Conservation (phyloP, 2,797 vertebrate genomes). For the Microctenopoma steveboyesi region DNA sequence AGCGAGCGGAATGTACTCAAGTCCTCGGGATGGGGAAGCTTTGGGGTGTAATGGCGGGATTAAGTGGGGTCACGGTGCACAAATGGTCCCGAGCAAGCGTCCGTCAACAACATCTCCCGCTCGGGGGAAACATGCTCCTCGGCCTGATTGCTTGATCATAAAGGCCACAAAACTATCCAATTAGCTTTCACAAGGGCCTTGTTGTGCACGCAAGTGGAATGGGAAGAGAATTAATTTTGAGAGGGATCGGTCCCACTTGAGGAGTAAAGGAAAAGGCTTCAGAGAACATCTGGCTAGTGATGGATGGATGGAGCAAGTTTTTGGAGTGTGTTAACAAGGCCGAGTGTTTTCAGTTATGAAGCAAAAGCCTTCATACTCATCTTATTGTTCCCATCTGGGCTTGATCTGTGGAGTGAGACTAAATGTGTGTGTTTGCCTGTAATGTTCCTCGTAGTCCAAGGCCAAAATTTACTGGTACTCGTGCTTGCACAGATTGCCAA, state of each 20-base stretch:
- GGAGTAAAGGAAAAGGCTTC: conserved; percentile 63
- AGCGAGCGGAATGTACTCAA: conserved; percentile 45
- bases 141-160: conserved; percentile 58
- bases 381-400: conserved; percentile 81
- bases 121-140: conserved; percentile 32
- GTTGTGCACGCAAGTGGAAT: conserved; percentile 71
- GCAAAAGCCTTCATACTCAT: conserved; percentile 78
- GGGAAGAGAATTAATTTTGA: conserved; percentile 74
- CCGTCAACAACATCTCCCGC: conserved; percentile 65
- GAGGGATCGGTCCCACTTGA: conserved; percentile 67
- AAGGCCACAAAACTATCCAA: conserved; percentile 66
- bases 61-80: conserved; percentile 68
- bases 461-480: conserved; percentile 47
- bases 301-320: conserved; percentile 75
- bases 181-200: conserved; percentile 72
- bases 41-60: conserved; percentile 65
- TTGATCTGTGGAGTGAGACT: conserved; percentile 73
- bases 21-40: conserved; percentile 60
- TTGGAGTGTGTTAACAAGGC: conserved; percentile 78
- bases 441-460: conserved; percentile 32
- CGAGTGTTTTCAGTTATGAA: conserved; percentile 78
- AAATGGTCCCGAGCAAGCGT: conserved; percentile 62
- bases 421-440: conserved; percentile 29
- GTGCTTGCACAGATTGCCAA: conserved; percentile 42
- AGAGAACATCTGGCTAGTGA: conserved; percentile 80